phyloP scores from a whole-genome alignment of 2,888 invertebrate genomes.

The Limnephilus lunatus region DNA sequence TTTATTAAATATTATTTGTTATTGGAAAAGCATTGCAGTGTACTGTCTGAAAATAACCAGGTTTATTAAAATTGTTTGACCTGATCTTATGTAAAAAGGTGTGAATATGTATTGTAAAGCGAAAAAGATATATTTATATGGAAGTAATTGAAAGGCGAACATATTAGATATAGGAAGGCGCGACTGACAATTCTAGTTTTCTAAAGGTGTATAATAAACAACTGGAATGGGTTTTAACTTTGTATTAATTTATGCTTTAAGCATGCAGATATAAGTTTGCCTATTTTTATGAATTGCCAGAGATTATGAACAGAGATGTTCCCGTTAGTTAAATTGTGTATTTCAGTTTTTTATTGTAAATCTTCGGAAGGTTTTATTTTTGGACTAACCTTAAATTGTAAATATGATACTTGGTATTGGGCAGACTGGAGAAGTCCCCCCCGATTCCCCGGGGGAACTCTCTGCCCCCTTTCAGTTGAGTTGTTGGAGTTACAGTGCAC shows the following conservation, averaged over 20 bases:
- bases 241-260: not conserved
- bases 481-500: slow-evolving; percentile 30
- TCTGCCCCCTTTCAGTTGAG: slow-evolving; percentile 46
- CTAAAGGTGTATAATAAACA: slow-evolving; percentile 35
- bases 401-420: slow-evolving; percentile 26
- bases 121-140: slow-evolving; percentile 59
- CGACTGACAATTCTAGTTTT: slow-evolving; percentile 60
- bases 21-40: slow-evolving; percentile 28
- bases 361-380: slow-evolving; percentile 65
- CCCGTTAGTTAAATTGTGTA: slow-evolving; percentile 30
- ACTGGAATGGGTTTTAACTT: slow-evolving; percentile 29
- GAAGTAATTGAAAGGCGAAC: slow-evolving; percentile 52
- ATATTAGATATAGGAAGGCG: slow-evolving; percentile 50
- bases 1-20: slow-evolving; percentile 45
- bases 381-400: slow-evolving; percentile 50
- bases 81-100: slow-evolving; percentile 13
- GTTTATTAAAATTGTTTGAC: not conserved
- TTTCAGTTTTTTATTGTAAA: slow-evolving; percentile 40
- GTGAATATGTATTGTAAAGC: slow-evolving; percentile 49
- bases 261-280: not conserved
- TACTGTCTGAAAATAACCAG: not conserved
- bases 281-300: slow-evolving; percentile 5
- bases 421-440: not conserved
- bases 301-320: slow-evolving; percentile 14
- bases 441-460: not conserved